Base-by-base conservation (phyloP, 2,113 vertebrate genomes). In the Sinocyclocheilus anophthalmus region DNA sequence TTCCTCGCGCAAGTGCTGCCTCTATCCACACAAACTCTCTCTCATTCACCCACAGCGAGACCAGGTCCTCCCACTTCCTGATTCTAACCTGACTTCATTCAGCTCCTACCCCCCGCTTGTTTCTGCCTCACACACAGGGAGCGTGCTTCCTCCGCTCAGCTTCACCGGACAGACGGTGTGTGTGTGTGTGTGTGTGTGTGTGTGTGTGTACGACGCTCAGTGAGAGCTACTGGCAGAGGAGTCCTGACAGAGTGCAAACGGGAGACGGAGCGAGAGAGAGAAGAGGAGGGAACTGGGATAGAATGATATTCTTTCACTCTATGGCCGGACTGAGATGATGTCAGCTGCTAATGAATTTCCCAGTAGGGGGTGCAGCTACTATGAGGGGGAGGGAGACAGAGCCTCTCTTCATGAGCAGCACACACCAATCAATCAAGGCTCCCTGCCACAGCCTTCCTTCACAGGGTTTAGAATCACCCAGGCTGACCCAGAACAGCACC, bases 311-410 rank as follows among this genome's bases (percentile, higher is more conserved):
- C 91, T 94, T 91, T 93, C 91, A 91, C 91, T 93, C 88, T 84
- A 75, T 76, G 87, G 89, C 48, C 76, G 8, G 92, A 91, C 90
- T 91, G 91, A 92, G 91, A 94, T 94, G 93, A 95, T 94, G 94
- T 95, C 95, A 95, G 93, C 89, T 80, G 82, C 88, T 93, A 93
- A 94, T 95, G 93, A 94, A 95, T 95, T 94, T 92, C 92, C 92
- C 93, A 93, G 92, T 89, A 93, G 93, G 93, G 93, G 93, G 90
- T 92, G 93, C 93, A 92, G 93, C 93, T 92, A 91, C 92, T 89
- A 86, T 87, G 91, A 93, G 90, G 91, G 89, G 90, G 92, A 88
- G 91, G 88, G 53, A 91, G 92, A 94, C 93, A 95, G 93, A 94
- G 53, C 92, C 88, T 87, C 90, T 92, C 90, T 94, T 94, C 88